phyloP scores from a whole-genome alignment of 2,113 vertebrate species.

The Limanda limanda region DNA sequence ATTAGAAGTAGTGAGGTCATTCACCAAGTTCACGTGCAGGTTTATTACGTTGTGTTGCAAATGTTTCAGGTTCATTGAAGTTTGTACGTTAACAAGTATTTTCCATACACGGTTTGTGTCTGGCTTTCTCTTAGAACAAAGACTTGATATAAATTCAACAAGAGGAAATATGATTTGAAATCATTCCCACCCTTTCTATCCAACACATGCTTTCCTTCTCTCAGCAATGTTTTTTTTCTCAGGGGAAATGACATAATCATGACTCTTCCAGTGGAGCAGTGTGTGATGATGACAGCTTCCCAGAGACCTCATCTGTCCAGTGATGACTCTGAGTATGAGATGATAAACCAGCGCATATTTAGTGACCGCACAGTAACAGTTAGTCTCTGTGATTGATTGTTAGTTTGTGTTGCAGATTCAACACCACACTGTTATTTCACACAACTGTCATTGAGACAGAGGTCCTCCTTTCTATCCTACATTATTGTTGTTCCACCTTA shows the following conservation, averaged over 20 bases:
- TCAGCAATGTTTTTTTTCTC: background rate
- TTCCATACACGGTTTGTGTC: background rate
- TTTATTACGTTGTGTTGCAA: background rate
- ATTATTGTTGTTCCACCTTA: background rate
- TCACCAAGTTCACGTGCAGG: background rate
- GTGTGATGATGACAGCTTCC: constrained; percentile 17
- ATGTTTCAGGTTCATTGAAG: background rate
- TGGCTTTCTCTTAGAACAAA: constrained; percentile 3
- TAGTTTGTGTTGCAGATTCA: background rate
- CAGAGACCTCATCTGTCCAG: constrained; percentile 29
- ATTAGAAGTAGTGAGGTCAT: constrained; percentile 20
- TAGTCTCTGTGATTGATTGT: background rate
- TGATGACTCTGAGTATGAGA: constrained; percentile 13
- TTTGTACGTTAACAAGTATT: background rate
- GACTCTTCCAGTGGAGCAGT: constrained; percentile 20
- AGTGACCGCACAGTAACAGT: constrained; percentile 5
- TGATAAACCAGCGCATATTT: background rate
- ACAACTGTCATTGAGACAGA: background rate
- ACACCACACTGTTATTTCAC: constrained; percentile 14
- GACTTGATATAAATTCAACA: constrained; percentile 9
- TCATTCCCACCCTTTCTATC: background rate
- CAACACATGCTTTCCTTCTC: constrained; percentile 12
- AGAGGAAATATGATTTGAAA: constrained; percentile 3
- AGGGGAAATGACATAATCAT: constrained; percentile 48
- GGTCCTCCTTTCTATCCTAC: background rate